Evolutionary conservation across 2,888 invertebrate species (phyloP), one percentile per base, ranked within the genome.

Genomic region (Melieria omissa): DNA sequence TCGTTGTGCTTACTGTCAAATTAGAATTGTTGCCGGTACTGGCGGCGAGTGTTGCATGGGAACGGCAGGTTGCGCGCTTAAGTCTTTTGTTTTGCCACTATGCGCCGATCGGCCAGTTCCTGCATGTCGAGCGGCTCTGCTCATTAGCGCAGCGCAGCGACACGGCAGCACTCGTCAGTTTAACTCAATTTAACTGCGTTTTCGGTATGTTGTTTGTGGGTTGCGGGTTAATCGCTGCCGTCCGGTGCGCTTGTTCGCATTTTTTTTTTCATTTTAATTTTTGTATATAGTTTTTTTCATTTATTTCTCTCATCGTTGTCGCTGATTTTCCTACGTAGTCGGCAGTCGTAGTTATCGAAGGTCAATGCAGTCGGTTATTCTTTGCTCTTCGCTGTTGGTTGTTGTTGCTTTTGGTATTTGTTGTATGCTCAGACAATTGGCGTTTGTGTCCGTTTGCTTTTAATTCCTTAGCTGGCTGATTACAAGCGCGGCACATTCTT

Each of bases 401-500:
- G 42, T 54, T 55, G 62, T 57, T 71, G 55, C 46, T 55, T 62
- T 29, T 29, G 29, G 29, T 29, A n/a, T n/a, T 64, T 44, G 65
- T n/a, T 45, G 29, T 14, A 16, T 55, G 5, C 63, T 44, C 55
- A 42, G 29, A 70, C 64, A 70, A 70, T 70, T 70, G 70, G 57
- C 45, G 57, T 65, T 65, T 65, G 44, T 70, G 70, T 70, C 44
- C 58, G 49, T 70, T 64, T 70, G 70, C 58, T 64, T 29, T 29
- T 29, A 29, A 29, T 29, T 29, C 29, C 29, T 29, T 29, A 29
- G 29, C 29, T 29, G 29, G 57, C 64, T 63, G 70, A 64, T 70
- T 70, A 70, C 70, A 70, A 70, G 70, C 57, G 70, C 70, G 49
- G 58, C 55, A 65, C 70, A 70, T 70, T 70, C 70, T 70, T 70